These are phyloP conservation scores for Malurus elegans DNA, from an alignment of 2,113 vertebrate species.

Conservation along the genomic window DNA sequence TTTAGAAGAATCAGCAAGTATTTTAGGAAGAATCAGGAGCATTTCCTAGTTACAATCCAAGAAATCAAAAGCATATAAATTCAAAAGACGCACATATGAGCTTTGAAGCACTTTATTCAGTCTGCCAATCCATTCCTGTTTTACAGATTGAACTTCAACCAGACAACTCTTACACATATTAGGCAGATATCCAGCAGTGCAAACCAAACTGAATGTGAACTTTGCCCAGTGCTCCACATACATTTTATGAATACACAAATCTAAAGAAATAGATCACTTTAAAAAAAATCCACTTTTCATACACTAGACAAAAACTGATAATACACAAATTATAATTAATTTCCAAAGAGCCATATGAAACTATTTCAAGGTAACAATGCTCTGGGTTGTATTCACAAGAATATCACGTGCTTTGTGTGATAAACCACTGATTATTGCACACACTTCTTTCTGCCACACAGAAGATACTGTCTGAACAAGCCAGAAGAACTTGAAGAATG, in stretches of 20 bases:
- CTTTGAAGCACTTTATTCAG: neutral
- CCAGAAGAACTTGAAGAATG: neutral
- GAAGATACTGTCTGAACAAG: neutral
- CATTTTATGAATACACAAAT: neutral
- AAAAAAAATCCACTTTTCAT: neutral
- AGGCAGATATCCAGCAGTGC: neutral
- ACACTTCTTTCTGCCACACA: neutral
- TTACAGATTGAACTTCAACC: constrained; percentile 19
- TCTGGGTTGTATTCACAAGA: neutral
- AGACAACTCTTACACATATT: neutral
- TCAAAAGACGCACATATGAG: neutral
- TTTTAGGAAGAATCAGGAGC: neutral
- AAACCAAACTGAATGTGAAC: neutral
- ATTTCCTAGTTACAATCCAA: neutral
- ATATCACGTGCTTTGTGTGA: neutral
- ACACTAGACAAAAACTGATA: neutral
- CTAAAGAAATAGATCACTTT: neutral
- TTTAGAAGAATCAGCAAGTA: no score
- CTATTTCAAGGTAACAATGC: neutral
- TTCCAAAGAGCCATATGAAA: neutral
- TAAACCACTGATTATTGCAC: neutral
- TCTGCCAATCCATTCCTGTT: neutral
- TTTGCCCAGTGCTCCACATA: neutral
- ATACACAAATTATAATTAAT: neutral
- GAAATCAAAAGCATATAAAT: neutral